phyloP scores from a whole-genome alignment of 2,888 invertebrate species.

The Cephus runcator region DNA sequence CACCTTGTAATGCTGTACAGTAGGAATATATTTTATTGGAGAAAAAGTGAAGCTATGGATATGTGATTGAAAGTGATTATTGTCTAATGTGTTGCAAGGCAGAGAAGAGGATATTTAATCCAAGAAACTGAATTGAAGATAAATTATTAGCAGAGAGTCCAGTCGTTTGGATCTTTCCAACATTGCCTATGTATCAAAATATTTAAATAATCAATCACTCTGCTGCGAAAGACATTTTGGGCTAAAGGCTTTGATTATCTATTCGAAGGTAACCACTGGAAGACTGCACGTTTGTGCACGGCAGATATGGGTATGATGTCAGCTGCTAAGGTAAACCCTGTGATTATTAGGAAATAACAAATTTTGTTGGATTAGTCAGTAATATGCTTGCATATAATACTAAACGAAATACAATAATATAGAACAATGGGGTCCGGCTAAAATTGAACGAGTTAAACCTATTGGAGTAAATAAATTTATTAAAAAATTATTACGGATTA shows the following conservation, averaged over 20 bases:
- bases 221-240: conserved; percentile 34
- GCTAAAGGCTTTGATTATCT: conserved; percentile 33
- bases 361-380: conserved; percentile 56
- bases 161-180: conserved; percentile 30
- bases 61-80: neutral
- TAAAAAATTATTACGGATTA: conserved; percentile 48
- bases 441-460: conserved; percentile 59
- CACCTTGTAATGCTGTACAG: neutral
- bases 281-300: conserved; percentile 57
- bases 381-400: conserved; percentile 46
- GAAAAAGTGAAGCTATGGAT: neutral
- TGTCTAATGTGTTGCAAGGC: neutral
- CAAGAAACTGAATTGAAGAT: neutral
- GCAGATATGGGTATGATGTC: conserved; percentile 61
- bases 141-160: neutral
- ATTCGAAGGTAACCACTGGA: conserved; percentile 58
- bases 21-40: neutral
- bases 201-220: conserved; percentile 43
- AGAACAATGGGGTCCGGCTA: conserved; percentile 53
- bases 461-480: conserved; percentile 60
- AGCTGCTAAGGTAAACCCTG: conserved; percentile 65
- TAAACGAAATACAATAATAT: conserved; percentile 53
- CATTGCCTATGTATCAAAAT: conserved; percentile 36
- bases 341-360: conserved; percentile 62
- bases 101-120: neutral